Base-by-base conservation (phyloP, 2,888 invertebrate species). In the Odontomyia ornata region DNA sequence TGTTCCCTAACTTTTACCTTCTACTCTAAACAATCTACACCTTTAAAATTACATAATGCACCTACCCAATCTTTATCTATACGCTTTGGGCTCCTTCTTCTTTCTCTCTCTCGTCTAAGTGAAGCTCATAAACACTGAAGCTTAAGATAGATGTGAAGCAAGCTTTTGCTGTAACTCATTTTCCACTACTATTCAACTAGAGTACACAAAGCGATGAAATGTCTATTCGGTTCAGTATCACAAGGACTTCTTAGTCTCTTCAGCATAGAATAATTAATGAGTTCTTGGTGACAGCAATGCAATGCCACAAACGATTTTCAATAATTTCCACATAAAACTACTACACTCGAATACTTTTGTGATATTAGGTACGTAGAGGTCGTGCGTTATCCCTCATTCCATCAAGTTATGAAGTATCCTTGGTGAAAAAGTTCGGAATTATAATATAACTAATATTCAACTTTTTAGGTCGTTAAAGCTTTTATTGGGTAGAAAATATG, bases 261-360 rank as follows among this genome's bases (percentile, higher is more conserved):
- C 67, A 67, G 36, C 67, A 27, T 67, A 30, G 76, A 78, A 76
- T 78, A 78, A 78, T 78, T 78, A 76, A 78, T 78, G 78, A 75
- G 76, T 76, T 76, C 78, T 75, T 60, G 69, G 69, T 75, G 78
- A 60, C 75, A 76, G 65, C 43, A 67, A 23, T 67, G 67, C 62
- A 30, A 57, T 28, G 56, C 64, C 43, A 27, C 30, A 78, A 65
- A 72, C 43, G 30, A 21, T 67, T 73, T 78, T 76, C 76, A 78
- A 78, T 78, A 69, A 67, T 76, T 47, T 72, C 15, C 36, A 47
- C 21, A 11, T 52, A 9, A 4, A 52, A 52, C 52, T 52, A 52
- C 18, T 52, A 52, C 7, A 36, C 36, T 5, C 5, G 3, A 36
- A 3, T 36, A 9, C 9, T 5, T n/a, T n/a, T n/a, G n/a, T n/a